phyloP scores from a whole-genome alignment of 2,888 invertebrate genomes.

The Brachypalpus laphriformis region DNA sequence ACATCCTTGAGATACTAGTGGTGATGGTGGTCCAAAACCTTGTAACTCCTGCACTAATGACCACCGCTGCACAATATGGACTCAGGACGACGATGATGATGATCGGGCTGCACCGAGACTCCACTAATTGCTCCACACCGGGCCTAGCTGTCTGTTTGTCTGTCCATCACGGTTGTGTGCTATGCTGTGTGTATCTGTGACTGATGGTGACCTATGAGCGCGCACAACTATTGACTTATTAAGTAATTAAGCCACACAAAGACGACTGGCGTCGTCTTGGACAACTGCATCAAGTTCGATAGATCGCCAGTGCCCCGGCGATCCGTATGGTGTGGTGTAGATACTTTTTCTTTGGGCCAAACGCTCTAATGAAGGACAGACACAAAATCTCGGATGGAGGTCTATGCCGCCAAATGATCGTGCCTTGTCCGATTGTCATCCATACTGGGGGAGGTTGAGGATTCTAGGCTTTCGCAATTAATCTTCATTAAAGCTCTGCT shows the following conservation, averaged over 20 bases:
- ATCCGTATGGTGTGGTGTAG: slow-evolving; percentile 24
- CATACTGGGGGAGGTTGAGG: slow-evolving; percentile 8
- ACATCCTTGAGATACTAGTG: slow-evolving; percentile 50
- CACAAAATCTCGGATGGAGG: slow-evolving; percentile 61
- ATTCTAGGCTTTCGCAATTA: slow-evolving; percentile 79
- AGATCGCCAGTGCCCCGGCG: slow-evolving; percentile 17
- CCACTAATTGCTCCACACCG: slow-evolving; percentile 66
- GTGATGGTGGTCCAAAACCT: slow-evolving; percentile 40
- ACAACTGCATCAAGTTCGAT: slow-evolving; percentile 61
- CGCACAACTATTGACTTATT: slow-evolving; percentile 73
- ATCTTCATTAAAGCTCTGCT: slow-evolving; percentile 81
- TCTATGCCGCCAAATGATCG: slow-evolving; percentile 52
- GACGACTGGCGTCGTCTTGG: slow-evolving; percentile 58
- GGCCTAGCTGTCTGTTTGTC: slow-evolving; percentile 49
- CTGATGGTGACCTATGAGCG: slow-evolving; percentile 71
- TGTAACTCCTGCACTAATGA: slow-evolving; percentile 61
- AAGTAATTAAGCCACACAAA: slow-evolving; percentile 70
- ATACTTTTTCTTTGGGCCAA: slow-evolving; percentile 41
- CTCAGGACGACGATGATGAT: slow-evolving; percentile 10
- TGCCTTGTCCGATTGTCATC: slow-evolving; percentile 64
- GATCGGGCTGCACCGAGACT: slow-evolving; percentile 12
- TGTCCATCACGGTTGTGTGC: slow-evolving; percentile 54
- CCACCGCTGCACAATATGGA: slow-evolving; percentile 49
- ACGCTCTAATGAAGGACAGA: slow-evolving; percentile 50
- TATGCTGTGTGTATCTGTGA: slow-evolving; percentile 37